Evolutionary conservation across 2,888 invertebrate species (phyloP).

Genomic region (Idaea aversata): DNA sequence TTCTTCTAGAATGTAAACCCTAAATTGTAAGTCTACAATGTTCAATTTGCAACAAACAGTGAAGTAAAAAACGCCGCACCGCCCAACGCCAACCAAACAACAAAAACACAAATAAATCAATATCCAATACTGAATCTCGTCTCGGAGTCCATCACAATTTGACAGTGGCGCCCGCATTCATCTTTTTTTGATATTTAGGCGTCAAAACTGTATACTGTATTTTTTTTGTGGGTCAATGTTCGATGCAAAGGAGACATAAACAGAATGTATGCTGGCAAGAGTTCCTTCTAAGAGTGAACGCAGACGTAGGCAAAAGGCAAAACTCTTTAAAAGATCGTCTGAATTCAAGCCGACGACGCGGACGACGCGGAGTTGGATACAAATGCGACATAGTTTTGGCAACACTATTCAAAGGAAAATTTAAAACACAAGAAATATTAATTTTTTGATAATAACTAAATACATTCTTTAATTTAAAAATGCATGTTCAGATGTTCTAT

Average conservation of each 20-base stretch:
- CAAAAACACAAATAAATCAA: slow-evolving; percentile 8
- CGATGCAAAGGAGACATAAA: slow-evolving; percentile 13
- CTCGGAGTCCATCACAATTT: slow-evolving; percentile 4
- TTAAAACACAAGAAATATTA: too few relatives aligned
- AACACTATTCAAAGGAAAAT: not conserved
- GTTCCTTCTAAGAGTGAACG: slow-evolving; percentile 1
- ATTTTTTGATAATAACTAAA: too few relatives aligned
- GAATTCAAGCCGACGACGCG: not conserved
- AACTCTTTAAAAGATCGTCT: not conserved
- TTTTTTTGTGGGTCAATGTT: slow-evolving; percentile 23
- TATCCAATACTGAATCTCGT: slow-evolving; percentile 4
- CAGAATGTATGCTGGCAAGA: slow-evolving; percentile 8
- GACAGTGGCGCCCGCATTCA: slow-evolving; percentile 11
- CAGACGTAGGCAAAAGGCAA: not conserved
- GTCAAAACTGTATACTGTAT: slow-evolving; percentile 16
- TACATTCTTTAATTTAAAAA: too few relatives aligned
- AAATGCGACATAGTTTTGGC: slow-evolving; percentile 10
- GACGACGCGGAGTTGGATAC: slow-evolving; percentile 8
- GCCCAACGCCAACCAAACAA: not conserved
- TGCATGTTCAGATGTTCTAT: too few relatives aligned
- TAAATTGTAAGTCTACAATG: not conserved
- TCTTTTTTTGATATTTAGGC: slow-evolving; percentile 14
- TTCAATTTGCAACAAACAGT: not conserved
- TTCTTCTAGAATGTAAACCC: too few relatives aligned
- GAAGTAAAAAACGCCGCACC: not conserved